phyloP scores from a whole-genome alignment of 2,113 vertebrate species.

The Elephas maximus region DNA sequence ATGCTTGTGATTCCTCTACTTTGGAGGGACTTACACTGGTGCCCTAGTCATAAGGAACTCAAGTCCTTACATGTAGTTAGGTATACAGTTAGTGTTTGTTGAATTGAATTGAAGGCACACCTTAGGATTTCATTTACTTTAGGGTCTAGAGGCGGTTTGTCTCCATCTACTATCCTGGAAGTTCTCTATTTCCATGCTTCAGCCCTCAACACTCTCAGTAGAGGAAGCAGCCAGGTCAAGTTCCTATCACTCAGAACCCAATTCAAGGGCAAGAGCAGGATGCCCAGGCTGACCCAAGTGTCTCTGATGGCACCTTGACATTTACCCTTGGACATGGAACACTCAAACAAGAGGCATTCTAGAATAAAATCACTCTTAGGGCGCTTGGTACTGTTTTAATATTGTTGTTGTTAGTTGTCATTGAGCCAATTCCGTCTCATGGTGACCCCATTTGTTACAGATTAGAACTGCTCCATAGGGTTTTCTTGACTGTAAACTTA shows the following conservation, averaged over 20 bases:
- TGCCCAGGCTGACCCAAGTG: not conserved
- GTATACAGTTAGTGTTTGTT: not conserved
- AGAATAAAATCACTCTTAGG: not conserved
- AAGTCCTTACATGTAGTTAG: conserved; percentile 1
- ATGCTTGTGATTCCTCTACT: conserved; percentile 39
- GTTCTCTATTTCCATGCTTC: not conserved
- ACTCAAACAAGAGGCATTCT: not conserved
- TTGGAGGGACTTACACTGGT: not conserved
- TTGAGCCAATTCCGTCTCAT: not conserved
- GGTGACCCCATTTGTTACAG: not conserved
- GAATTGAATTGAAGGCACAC: not conserved
- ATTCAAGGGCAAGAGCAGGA: not conserved
- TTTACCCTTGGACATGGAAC: not conserved
- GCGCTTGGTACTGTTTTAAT: not conserved
- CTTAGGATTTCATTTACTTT: not conserved
- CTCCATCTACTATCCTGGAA: not conserved
- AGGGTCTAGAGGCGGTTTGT: not conserved
- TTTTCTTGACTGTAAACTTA: not conserved
- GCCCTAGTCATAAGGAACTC: not conserved
- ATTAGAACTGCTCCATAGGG: not conserved
- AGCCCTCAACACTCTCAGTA: not conserved
- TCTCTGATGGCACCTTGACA: not conserved
- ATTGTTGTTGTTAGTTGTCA: not conserved
- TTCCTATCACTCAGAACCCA: not conserved
- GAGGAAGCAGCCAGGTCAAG: not conserved